Base-by-base conservation (phyloP, 2,113 vertebrate species). In the Spheniscus mendiculus region DNA sequence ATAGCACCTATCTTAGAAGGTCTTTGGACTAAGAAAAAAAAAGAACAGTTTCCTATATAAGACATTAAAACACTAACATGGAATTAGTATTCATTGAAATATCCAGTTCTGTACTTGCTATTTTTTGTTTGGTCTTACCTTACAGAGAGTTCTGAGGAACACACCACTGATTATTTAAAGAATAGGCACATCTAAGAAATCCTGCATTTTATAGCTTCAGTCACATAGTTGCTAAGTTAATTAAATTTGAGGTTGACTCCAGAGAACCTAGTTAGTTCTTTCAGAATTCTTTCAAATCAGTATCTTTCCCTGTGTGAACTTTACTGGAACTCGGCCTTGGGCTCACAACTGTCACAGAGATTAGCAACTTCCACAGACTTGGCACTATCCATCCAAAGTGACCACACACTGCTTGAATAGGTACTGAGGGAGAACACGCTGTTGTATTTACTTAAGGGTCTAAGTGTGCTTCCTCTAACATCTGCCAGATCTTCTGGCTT, bases 401-500 rank as follows among this genome's bases (percentile, higher is more conserved):
- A 78, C 9, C 32, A 52, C 30, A 34, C 22, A 6, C 53, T 44
- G 11, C 58, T 76, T 56, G 49, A 87, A 49, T 9, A 72, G 70
- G 20, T 15, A 76, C 42, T 22, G 42, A 74, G 15, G 42, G 19
- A 55, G 59, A 87, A 90, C 53, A 73, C 3, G 3, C 15, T 74
- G 55, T 7, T 80, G 66, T 80, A 36, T 58, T 91, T 89, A 58
- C 87, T 94, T 93, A 86, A 85, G 29, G 52, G 16, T 87, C 74
- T 70, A 53, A 96, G 50, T 67, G 61, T 81, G 59, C 55, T 90
- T 94, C 74, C 26, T 74, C 55, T 14, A 63, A 58, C 58, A 81
- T 80, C 89, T 91, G 58, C 74, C 81, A 93, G 38, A n/a, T 49
- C 62, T 93, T 66, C 82, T 94, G 94, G 91, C 74, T 71, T 86